A percentile compares a stretch with the other conserved stretches of the same genome.
Evolutionary conservation across 1,140 invertebrate genomes (phyloP).

Genomic region (Meloidogyne floridensis): DNA sequence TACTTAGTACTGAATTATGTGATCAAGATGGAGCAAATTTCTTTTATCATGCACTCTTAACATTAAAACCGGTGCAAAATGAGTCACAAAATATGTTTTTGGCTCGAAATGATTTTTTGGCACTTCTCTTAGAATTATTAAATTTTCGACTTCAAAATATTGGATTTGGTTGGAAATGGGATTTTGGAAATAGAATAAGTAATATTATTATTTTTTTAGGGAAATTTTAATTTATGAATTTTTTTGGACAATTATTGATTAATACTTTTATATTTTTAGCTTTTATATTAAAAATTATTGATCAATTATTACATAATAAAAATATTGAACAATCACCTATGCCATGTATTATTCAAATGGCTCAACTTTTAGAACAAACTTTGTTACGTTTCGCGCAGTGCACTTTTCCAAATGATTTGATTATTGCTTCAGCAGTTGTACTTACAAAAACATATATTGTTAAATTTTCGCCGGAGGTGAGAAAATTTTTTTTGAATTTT

Average conservation of each 20-base stretch:
- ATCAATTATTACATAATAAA: neutral
- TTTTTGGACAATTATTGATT: neutral
- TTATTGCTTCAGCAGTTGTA: neutral
- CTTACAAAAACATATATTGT: neutral
- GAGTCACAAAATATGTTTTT: constrained; percentile 9
- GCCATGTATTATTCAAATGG: constrained; percentile 4
- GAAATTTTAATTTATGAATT: neutral
- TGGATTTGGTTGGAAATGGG: constrained; percentile 30
- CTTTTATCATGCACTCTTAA: neutral
- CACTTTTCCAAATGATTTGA: constrained; percentile 11
- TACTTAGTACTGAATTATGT: constrained; percentile 33
- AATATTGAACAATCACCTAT: neutral
- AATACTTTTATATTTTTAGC: neutral
- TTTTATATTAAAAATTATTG: neutral
- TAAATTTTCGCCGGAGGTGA: neutral
- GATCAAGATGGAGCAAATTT: neutral
- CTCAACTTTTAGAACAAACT: constrained; percentile 16
- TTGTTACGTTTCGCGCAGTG: constrained; percentile 21
- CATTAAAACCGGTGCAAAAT: neutral
- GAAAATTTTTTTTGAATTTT: neutral
- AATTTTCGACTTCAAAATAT: constrained; percentile 29
- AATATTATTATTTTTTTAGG: neutral
- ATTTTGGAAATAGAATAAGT: neutral
- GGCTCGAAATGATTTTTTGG: constrained; percentile 19
- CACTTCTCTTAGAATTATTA: constrained; percentile 11